phyloP scores from a whole-genome alignment of 2,113 vertebrate genomes.

The Pica pica region DNA sequence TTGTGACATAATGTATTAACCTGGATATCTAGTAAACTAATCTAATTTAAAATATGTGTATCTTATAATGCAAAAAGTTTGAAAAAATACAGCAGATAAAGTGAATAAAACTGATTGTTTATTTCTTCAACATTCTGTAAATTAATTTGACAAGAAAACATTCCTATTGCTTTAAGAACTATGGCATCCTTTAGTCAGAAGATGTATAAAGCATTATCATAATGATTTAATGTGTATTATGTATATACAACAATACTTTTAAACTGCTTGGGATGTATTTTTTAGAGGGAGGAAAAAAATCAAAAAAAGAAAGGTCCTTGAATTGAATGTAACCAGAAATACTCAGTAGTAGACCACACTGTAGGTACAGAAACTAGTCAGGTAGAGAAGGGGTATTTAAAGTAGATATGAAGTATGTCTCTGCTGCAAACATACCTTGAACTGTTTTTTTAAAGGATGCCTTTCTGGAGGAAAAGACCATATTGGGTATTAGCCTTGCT shows the following conservation, averaged over 20 bases:
- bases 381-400: neutral
- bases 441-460: neutral
- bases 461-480: neutral
- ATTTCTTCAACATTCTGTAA: neutral
- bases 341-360: neutral
- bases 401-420: neutral
- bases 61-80: neutral
- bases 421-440: neutral
- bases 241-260: neutral
- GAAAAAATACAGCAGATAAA: neutral
- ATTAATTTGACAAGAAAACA: neutral
- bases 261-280: neutral
- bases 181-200: neutral
- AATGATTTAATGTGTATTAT: neutral
- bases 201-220: neutral
- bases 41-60: neutral
- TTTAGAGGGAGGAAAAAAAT: neutral
- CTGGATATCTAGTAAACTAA: neutral
- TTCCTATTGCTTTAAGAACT: neutral
- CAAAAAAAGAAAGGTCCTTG: neutral
- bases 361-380: neutral
- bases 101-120: neutral
- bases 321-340: neutral
- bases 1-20: neutral
- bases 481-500: neutral